phyloP scores from a whole-genome alignment of 2,113 vertebrate species.

The Anarrhichthys ocellatus region DNA sequence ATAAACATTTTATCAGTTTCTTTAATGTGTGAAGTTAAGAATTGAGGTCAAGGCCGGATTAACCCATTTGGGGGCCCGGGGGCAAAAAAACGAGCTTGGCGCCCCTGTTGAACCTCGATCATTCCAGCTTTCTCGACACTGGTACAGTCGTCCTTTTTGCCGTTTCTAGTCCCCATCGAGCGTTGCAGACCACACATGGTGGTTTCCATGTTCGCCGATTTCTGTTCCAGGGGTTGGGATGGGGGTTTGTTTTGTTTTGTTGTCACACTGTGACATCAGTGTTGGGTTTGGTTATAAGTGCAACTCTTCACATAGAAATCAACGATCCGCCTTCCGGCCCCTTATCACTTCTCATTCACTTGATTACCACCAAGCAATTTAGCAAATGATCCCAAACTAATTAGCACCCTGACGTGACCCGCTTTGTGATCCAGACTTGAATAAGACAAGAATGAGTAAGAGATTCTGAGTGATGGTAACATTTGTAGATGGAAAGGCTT shows the following conservation, averaged over 20 bases:
- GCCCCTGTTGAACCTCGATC: slow-evolving; percentile 11
- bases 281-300: too few species aligned
- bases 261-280: too few species aligned
- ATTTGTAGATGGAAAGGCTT: background rate
- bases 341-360: background rate
- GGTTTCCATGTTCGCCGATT: too few species aligned
- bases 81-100: background rate
- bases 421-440: background rate
- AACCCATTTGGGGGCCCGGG: background rate
- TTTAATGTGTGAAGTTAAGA: background rate
- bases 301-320: background rate
- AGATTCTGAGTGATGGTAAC: too few species aligned
- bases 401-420: background rate
- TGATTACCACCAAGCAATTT: background rate
- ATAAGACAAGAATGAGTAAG: background rate
- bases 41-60: slow-evolving; percentile 9
- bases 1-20: too few species aligned
- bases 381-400: background rate
- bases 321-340: too few species aligned
- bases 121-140: background rate
- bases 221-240: too few species aligned
- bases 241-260: too few species aligned
- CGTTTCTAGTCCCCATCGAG: too few species aligned
- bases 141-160: background rate
- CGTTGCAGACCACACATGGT: too few species aligned